phyloP scores from a whole-genome alignment of 2,888 invertebrate genomes.

The Seladonia tumulorum region DNA sequence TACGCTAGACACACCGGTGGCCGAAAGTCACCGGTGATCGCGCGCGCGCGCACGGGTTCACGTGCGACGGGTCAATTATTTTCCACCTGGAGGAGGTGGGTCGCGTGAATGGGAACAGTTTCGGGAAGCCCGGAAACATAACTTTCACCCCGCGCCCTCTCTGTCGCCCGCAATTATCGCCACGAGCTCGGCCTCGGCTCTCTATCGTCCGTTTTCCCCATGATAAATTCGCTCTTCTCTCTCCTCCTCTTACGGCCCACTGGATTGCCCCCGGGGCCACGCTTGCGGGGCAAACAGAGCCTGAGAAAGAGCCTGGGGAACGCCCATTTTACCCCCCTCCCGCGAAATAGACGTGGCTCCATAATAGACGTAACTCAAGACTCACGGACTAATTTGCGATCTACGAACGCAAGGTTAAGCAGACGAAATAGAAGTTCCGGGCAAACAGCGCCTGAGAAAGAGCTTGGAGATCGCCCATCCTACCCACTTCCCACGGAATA shows the following conservation, averaged over 20 bases:
- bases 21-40: neutral
- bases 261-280: neutral
- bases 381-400: too few relatives aligned
- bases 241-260: neutral
- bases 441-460: too few relatives aligned
- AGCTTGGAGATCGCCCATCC: too few relatives aligned
- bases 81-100: neutral
- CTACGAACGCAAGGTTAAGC: too few relatives aligned
- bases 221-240: neutral
- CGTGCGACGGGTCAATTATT: constrained; percentile 31
- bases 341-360: neutral
- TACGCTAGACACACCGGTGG: neutral
- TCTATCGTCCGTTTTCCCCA: neutral
- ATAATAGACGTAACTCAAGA: too few relatives aligned
- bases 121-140: constrained; percentile 13
- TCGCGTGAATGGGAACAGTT: constrained; percentile 38
- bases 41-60: neutral
- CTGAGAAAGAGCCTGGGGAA: neutral
- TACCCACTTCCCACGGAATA: too few relatives aligned
- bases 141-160: constrained; percentile 17
- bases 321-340: neutral
- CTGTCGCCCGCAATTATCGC: constrained; percentile 37
- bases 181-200: neutral
- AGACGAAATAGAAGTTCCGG: too few relatives aligned
- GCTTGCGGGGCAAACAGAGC: neutral